Evolutionary conservation across 2,113 vertebrate genomes (phyloP).

Genomic region (Poeciliopsis prolifica): DNA sequence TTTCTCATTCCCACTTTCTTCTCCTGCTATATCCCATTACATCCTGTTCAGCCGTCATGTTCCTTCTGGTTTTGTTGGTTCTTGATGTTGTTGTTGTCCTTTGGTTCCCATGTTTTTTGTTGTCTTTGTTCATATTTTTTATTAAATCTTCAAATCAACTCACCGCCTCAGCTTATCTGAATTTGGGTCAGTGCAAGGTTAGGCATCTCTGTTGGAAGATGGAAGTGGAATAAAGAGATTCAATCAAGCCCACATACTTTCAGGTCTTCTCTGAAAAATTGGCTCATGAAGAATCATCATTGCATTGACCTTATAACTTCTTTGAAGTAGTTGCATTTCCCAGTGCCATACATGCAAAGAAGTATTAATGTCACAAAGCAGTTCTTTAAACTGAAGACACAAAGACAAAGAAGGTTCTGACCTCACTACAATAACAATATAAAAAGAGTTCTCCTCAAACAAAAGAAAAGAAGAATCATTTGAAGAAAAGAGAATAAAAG

Average conservation of each 20-base stretch:
- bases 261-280: background rate
- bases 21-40: too few relatives aligned
- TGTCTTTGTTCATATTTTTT: too few relatives aligned
- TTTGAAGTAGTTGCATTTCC: background rate
- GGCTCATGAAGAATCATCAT: background rate
- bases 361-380: background rate
- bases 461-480: background rate
- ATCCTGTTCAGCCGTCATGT: too few relatives aligned
- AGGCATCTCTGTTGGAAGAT: too few relatives aligned
- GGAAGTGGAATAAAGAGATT: background rate
- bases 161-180: too few relatives aligned
- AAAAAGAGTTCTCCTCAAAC: background rate
- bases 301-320: background rate
- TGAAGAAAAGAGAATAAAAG: background rate
- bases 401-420: conserved; percentile 10
- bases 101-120: too few relatives aligned
- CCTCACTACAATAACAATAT: background rate
- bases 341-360: background rate
- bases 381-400: background rate
- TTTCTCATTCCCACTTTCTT: too few relatives aligned
- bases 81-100: too few relatives aligned
- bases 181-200: too few relatives aligned
- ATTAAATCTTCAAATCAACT: too few relatives aligned
- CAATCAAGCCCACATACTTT: background rate
- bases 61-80: too few relatives aligned